phyloP scores from a whole-genome alignment of 2,113 vertebrate species.

The Colossoma macropomum region DNA sequence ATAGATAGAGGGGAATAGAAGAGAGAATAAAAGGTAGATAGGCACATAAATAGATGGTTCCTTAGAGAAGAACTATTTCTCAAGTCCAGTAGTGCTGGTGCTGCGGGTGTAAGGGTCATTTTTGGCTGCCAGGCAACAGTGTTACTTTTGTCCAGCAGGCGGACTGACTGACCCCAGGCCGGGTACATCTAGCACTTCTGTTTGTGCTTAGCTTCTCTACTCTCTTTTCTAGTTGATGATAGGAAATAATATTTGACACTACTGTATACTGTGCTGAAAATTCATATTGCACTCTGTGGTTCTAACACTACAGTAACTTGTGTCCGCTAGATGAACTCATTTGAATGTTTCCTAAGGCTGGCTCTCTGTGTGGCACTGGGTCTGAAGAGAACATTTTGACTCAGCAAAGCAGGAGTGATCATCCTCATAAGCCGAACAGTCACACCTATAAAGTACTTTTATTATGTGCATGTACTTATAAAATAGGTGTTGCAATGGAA shows the following conservation, averaged over 20 bases:
- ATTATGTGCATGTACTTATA: not conserved
- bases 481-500: not conserved
- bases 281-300: not conserved
- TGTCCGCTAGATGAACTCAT: not conserved
- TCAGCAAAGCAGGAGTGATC: not conserved
- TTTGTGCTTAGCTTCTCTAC: not conserved
- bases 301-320: not conserved
- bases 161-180: not conserved
- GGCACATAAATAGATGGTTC: not conserved
- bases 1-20: not conserved
- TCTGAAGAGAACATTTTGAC: not conserved
- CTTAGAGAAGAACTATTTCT: conserved; percentile 15
- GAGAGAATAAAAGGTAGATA: not conserved
- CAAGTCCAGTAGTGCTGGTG: conserved; percentile 12
- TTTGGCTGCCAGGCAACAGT: conserved; percentile 39
- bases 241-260: not conserved
- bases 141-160: conserved; percentile 14
- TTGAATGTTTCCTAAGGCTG: not conserved
- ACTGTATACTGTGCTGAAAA: not conserved
- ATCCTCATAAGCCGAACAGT: not conserved
- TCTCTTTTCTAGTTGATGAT: not conserved
- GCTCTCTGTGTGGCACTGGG: not conserved
- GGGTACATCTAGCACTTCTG: not conserved
- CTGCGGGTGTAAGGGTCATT: conserved; percentile 11
- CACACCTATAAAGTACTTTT: not conserved